Percentiles rank a stretch among this genome's conserved stretches.
phyloP scores from a whole-genome alignment of 2,888 invertebrate species.

The Tenthredo scrophulariae region DNA sequence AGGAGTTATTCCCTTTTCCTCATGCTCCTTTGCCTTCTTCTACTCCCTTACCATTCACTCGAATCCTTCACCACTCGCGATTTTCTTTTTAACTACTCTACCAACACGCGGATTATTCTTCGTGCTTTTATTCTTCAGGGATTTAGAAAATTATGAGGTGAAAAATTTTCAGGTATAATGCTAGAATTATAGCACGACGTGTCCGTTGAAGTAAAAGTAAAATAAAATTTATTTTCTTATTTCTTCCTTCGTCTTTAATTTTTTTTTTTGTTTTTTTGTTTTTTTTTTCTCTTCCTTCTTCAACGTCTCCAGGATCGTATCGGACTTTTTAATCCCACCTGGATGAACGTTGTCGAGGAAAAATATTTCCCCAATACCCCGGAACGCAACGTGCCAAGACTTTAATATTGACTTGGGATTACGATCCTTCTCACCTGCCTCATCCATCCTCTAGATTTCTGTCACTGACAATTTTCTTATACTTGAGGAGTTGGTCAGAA shows the following conservation, averaged over 20 bases:
- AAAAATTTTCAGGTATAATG: not conserved
- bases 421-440: slow-evolving; percentile 27
- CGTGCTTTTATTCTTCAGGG: not conserved
- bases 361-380: not conserved
- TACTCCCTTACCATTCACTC: not conserved
- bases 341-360: not conserved
- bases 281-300: not conserved
- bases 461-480: slow-evolving; percentile 25
- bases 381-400: not conserved
- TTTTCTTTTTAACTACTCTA: slow-evolving; percentile 7
- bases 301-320: not conserved
- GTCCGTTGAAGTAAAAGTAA: too few species aligned
- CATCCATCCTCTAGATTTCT: slow-evolving; percentile 31
- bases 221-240: too few species aligned
- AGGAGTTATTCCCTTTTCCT: not conserved
- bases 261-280: not conserved
- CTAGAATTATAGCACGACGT: not conserved
- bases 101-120: not conserved
- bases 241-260: too few species aligned
- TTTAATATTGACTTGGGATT: slow-evolving; percentile 11
- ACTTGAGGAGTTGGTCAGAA: not conserved
- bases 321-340: slow-evolving; percentile 9
- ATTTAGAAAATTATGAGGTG: too few species aligned
- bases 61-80: not conserved
- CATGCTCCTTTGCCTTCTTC: not conserved